Percentiles rank a stretch among this genome's conserved stretches.
These are phyloP conservation scores for Callipepla squamata DNA, from an alignment of 2,113 vertebrate genomes.

Conservation along the genomic window DNA sequence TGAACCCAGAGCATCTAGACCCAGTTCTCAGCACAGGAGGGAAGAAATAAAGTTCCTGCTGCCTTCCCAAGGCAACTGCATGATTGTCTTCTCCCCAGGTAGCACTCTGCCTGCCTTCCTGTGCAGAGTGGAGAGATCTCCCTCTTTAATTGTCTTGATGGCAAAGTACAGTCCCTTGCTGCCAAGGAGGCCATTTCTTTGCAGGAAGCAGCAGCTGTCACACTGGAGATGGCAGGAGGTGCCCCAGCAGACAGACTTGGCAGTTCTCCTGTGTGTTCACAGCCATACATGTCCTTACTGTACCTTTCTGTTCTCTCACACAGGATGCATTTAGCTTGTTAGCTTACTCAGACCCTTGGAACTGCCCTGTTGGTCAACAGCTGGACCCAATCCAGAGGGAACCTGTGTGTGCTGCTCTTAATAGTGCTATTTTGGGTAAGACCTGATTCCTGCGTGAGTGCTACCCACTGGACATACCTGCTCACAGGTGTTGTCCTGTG, in stretches of 20 bases:
- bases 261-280: neutral
- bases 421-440: slow-evolving; percentile 98
- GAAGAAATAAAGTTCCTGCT: neutral
- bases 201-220: slow-evolving; percentile 1
- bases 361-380: slow-evolving; percentile 96
- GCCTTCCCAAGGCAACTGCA: neutral
- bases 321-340: slow-evolving; percentile 97
- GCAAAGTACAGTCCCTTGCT: neutral
- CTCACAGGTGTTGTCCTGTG: neutral
- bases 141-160: neutral
- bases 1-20: neutral
- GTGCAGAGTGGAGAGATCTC: neutral
- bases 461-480: neutral
- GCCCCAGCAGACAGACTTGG: neutral
- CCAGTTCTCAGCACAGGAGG: neutral
- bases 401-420: slow-evolving; percentile 94
- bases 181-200: slow-evolving; percentile 5
- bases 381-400: slow-evolving; percentile 96
- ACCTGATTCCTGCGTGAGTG: neutral
- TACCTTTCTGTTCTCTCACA: slow-evolving; percentile 41
- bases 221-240: neutral
- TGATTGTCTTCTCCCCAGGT: slow-evolving; percentile 12
- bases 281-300: neutral
- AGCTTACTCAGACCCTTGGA: slow-evolving; percentile 98
- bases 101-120: neutral